A percentile compares a stretch with the other conserved stretches of the same genome.
Evolutionary conservation across 2,888 invertebrate species (phyloP).

Genomic region (Phengaris arion): DNA sequence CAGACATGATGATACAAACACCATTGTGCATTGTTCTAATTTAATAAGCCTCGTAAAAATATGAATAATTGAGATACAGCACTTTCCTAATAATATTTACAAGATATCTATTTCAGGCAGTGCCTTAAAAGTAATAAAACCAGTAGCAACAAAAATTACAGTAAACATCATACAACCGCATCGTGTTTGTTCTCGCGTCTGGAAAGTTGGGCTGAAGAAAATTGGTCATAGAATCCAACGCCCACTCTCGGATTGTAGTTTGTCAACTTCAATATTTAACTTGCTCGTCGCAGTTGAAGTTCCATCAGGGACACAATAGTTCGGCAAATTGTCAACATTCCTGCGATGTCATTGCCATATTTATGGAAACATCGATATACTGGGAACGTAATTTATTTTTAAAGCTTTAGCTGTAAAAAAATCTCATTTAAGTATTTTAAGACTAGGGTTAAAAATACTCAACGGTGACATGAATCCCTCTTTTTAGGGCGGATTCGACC

Average conservation of each 20-base stretch:
- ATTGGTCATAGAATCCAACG: conserved; percentile 36
- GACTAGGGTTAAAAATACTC: too few relatives aligned
- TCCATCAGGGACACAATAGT: conserved; percentile 53
- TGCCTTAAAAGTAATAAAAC: too few relatives aligned
- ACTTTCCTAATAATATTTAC: too few relatives aligned
- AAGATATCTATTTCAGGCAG: too few relatives aligned
- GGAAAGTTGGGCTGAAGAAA: conserved; percentile 36
- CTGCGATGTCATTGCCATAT: conserved; percentile 19
- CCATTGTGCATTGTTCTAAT: too few relatives aligned
- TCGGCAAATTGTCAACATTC: conserved; percentile 32
- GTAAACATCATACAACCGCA: neutral
- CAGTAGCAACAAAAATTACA: neutral
- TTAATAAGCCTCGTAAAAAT: too few relatives aligned
- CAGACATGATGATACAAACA: too few relatives aligned
- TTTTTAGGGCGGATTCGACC: too few relatives aligned
- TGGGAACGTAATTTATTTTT: neutral
- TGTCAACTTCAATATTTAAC: conserved; percentile 70
- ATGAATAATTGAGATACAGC: too few relatives aligned
- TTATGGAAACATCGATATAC: neutral
- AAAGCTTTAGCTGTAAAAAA: too few relatives aligned
- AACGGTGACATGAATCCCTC: too few relatives aligned
- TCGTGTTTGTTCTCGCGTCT: conserved; percentile 32
- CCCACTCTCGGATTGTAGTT: conserved; percentile 50
- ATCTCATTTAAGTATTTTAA: too few relatives aligned
- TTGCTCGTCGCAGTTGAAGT: conserved; percentile 56